Evolutionary conservation across 2,113 vertebrate genomes (phyloP).

Genomic region (Rhagologus leucostigma): DNA sequence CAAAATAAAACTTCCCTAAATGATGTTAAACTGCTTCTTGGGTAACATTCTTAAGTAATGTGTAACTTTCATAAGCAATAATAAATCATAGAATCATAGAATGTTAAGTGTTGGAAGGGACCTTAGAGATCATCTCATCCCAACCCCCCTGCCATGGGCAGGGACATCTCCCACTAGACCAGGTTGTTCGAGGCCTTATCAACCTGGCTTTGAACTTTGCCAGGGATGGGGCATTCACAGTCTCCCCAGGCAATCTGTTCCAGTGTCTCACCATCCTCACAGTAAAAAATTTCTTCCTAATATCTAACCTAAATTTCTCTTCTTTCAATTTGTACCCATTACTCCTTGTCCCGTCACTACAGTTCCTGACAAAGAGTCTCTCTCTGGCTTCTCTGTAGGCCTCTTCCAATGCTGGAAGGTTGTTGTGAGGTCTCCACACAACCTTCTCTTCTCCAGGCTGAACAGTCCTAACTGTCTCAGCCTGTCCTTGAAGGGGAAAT

Average conservation of each 20-base stretch:
- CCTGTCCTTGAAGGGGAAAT: not conserved
- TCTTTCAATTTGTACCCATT: not conserved
- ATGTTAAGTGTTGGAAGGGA: not conserved
- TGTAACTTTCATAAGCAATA: not conserved
- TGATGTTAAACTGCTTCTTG: not conserved
- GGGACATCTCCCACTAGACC: not conserved
- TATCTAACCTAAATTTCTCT: not conserved
- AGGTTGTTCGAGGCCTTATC: not conserved
- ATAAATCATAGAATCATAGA: not conserved
- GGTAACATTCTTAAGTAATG: not conserved
- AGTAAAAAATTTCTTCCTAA: not conserved
- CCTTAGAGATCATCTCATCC: not conserved
- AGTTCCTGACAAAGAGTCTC: not conserved
- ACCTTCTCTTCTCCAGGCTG: not conserved
- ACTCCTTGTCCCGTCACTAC: not conserved
- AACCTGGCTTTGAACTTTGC: not conserved
- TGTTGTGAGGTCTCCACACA: not conserved
- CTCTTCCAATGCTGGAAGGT: not conserved
- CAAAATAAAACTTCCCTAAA: not conserved
- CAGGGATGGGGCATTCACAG: not conserved
- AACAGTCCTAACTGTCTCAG: not conserved
- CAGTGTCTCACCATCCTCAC: not conserved
- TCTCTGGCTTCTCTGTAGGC: not conserved
- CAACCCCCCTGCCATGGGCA: accelerated
- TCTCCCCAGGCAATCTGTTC: not conserved